phyloP scores from a whole-genome alignment of 2,113 vertebrate genomes.

The Archilochus colubris region DNA sequence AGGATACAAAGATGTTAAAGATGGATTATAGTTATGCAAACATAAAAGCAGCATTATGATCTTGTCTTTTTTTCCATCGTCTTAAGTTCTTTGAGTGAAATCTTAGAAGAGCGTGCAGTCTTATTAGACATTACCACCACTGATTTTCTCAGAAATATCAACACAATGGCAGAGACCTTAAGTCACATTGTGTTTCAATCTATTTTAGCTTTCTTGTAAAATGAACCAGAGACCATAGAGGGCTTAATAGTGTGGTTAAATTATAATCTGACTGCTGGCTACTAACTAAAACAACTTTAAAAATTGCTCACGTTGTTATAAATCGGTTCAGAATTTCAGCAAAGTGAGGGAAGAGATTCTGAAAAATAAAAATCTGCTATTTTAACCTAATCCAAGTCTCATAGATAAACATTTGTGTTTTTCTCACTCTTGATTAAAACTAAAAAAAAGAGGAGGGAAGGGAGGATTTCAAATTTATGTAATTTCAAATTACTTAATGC shows the following conservation, averaged over 20 bases:
- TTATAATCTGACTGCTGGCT: slow-evolving; percentile 39
- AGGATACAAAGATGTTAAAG: not conserved
- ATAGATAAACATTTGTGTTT: not conserved
- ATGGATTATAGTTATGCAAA: not conserved
- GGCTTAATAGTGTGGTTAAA: slow-evolving; percentile 31
- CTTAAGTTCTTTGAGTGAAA: not conserved
- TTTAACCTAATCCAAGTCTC: not conserved
- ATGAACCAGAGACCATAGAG: not conserved
- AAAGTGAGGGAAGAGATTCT: slow-evolving; percentile 19
- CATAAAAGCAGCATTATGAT: not conserved
- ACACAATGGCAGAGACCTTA: not conserved
- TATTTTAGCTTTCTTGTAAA: slow-evolving; percentile 40
- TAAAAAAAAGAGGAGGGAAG: not conserved
- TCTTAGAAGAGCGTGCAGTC: not conserved
- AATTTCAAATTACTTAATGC: too few species aligned
- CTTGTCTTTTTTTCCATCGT: not conserved
- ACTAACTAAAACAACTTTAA: not conserved
- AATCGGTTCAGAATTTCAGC: slow-evolving; percentile 36
- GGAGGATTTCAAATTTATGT: not conserved
- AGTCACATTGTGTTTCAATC: slow-evolving; percentile 3
- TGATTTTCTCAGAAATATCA: slow-evolving; percentile 34
- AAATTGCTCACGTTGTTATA: not conserved
- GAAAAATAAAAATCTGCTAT: not conserved
- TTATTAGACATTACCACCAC: not conserved
- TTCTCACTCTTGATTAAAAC: not conserved